Percentiles rank a stretch among this genome's conserved stretches.
These are phyloP conservation scores for Mamestra brassicae DNA, from an alignment of 2,888 invertebrate genomes.

Conservation along the genomic window DNA sequence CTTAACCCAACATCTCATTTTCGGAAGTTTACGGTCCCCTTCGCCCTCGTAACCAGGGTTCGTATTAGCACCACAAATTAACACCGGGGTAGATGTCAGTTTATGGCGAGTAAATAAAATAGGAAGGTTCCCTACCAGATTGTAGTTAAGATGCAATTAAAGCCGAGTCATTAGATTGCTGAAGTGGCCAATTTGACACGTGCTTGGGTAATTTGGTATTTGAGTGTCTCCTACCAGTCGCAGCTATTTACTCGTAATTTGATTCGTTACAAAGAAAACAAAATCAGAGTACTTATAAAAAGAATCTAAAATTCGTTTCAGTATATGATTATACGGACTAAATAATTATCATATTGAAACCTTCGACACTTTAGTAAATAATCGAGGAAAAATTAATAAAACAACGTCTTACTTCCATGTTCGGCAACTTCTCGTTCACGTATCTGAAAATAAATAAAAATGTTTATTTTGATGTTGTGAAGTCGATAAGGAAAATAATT, in stretches of 20 bases:
- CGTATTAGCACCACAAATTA: conserved; percentile 36
- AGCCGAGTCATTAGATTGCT: conserved; percentile 4
- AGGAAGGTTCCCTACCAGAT: conserved; percentile 21
- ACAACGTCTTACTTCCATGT: background rate
- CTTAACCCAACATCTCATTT: conserved; percentile 34
- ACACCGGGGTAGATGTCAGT: conserved; percentile 31
- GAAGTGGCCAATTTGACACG: conserved; percentile 23
- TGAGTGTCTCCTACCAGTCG: background rate
- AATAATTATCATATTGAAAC: background rate
- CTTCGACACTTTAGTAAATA: background rate
- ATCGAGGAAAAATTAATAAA: background rate
- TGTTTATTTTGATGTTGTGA: conserved; percentile 39
- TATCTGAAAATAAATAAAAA: conserved; percentile 31
- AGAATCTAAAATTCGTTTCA: background rate
- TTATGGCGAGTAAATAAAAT: conserved; percentile 56
- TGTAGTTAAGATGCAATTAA: conserved; percentile 37
- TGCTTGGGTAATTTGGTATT: conserved; percentile 1
- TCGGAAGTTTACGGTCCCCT: conserved; percentile 35
- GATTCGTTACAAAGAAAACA: no score
- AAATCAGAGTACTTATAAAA: no score
- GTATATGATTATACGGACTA: background rate
- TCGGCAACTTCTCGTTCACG: background rate
- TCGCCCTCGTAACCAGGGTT: conserved; percentile 32
- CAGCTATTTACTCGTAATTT: no score
- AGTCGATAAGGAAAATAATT: conserved; percentile 59